Base-by-base conservation (phyloP, 1,140 invertebrate genomes). In the Papilio helenus region DNA sequence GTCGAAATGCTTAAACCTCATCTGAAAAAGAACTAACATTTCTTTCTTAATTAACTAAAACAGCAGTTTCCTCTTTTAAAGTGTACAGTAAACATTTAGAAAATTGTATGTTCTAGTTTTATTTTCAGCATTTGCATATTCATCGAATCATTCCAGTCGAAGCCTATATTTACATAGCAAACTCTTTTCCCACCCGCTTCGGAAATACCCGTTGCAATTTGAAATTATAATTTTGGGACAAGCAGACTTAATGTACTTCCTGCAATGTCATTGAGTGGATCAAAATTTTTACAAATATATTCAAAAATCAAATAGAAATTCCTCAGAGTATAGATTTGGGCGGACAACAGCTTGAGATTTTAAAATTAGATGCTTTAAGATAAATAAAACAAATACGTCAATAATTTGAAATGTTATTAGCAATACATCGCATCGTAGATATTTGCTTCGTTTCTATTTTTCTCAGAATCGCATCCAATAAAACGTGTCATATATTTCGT, bases 101-200 rank as follows among this genome's bases (percentile, higher is more conserved):
- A 65, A 65, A 29, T 29, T 26, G 10, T 65, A 16, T 65, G 14
- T 65, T 65, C 61, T 65, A 65, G 61, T 65, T 65, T 65, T 65
- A 65, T 65, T 65, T 65, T 29, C 26, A 65, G 26, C 23, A 65
- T 65, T 65, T 65, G 26, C 61, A 65, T 65, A 65, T 65, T 65
- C 61, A 65, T 65, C 14, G 61, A 65, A 65, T 65, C 61, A 65
- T 65, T 65, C 61, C 26, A 65, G 61, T 65, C 61, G 61, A 65
- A 65, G 61, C 61, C 61, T 65, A 65, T 65, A 65, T 65, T 65
- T 65, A 65, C 61, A 65, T 65, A 65, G 61, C 61, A 65, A 65
- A 65, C 61, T 29, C 61, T 65, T 65, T 65, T 65, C 23, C 14
- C 10, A 29, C 23, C 61, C 61, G 61, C 26, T 65, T 65, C 61